Conservation (phyloP, 2,113 vertebrate species). For the Otolemur garnettii region DNA sequence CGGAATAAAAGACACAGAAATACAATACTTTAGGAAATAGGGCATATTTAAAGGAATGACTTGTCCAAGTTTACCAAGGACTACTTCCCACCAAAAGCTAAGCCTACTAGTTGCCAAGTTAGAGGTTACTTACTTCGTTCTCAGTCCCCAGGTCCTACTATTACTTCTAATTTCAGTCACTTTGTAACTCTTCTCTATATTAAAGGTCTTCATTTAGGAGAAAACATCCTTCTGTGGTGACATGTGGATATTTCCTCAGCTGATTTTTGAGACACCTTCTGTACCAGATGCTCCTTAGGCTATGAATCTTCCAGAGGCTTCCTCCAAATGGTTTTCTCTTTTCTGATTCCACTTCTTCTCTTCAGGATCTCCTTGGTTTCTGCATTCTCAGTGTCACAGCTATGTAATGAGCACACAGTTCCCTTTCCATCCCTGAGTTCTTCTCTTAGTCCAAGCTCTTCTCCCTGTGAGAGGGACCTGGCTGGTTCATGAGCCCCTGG, state of each 20-base stretch:
- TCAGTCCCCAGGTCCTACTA: constrained; percentile 34
- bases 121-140: constrained; percentile 12
- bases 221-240: background rate
- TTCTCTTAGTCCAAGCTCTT: background rate
- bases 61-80: constrained; percentile 63
- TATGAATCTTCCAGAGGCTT: background rate
- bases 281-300: background rate
- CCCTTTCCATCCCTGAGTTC: background rate
- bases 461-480: background rate
- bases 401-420: background rate
- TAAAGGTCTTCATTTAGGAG: background rate
- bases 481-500: background rate
- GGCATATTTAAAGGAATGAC: constrained; percentile 57
- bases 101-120: constrained; percentile 5
- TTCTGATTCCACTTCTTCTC: background rate
- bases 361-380: background rate
- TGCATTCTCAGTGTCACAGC: background rate
- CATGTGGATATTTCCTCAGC: background rate
- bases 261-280: background rate
- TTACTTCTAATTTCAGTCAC: constrained; percentile 31
- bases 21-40: constrained; percentile 52
- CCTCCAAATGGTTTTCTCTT: background rate
- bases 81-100: constrained; percentile 38
- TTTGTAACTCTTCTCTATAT: background rate
- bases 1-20: constrained; percentile 67